Evolutionary conservation across 1,140 invertebrate genomes (phyloP).

Genomic region (Aphidius ervi): DNA sequence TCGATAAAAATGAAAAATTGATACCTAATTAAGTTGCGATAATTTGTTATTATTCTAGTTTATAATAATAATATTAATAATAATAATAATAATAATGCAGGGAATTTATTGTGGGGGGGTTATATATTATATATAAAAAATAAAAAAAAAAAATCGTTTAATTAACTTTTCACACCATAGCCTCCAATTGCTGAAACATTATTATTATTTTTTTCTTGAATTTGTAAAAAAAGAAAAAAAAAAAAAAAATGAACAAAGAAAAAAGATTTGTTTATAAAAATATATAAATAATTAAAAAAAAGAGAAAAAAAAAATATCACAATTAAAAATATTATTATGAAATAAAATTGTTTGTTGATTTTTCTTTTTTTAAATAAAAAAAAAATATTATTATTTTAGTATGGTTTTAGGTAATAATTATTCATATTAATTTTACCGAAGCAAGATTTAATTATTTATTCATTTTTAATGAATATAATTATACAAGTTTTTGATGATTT

Average conservation of each 20-base stretch:
- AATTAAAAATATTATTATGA: conserved; percentile 43
- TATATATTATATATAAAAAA: conserved; percentile 26
- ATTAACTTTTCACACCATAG: no score
- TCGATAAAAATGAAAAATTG: conserved; percentile 21
- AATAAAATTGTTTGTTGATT: conserved; percentile 33
- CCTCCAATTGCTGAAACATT: no score
- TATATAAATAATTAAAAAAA: conserved; percentile 24
- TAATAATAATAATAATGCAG: conserved; percentile 30
- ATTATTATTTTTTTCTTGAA: no score
- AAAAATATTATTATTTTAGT: conserved; percentile 5
- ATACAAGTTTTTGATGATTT: no score
- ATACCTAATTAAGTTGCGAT: conserved; percentile 27
- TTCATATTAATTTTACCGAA: no score
- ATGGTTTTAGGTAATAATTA: conserved; percentile 4
- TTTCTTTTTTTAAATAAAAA: conserved; percentile 5
- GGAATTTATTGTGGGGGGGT: conserved; percentile 41
- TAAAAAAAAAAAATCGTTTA: conserved; percentile 4
- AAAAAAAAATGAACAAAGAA: not conserved
- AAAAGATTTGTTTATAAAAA: conserved; percentile 20
- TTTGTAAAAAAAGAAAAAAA: no score
- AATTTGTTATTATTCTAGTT: conserved; percentile 29
- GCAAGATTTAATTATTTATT: no score
- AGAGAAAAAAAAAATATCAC: conserved; percentile 29
- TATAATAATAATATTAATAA: conserved; percentile 20
- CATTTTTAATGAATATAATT: no score